These are phyloP conservation scores for Catocala sponsa DNA, from an alignment of 2,888 invertebrate species.

Conservation along the genomic window DNA sequence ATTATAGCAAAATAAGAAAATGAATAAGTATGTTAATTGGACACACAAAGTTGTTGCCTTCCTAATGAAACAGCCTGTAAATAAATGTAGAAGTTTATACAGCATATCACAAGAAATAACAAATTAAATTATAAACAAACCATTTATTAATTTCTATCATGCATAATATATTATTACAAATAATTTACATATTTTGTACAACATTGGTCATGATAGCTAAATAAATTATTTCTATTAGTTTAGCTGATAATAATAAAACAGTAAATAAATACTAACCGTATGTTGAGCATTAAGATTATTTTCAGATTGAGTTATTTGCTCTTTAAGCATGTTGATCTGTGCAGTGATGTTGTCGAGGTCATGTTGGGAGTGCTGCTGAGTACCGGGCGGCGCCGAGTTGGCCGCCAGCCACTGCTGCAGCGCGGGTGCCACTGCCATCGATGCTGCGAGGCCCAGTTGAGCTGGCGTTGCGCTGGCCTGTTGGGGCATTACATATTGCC, in stretches of 20 bases:
- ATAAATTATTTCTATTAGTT: not conserved
- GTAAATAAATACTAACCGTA: conserved; percentile 89
- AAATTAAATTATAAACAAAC: conserved; percentile 10
- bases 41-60: conserved; percentile 25
- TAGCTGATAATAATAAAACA: not conserved
- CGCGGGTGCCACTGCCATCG: conserved; percentile 84
- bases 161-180: not conserved
- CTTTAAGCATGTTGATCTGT: conserved; percentile 94
- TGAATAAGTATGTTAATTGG: conserved; percentile 5
- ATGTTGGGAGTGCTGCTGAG: conserved; percentile 61
- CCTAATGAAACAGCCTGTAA: conserved; percentile 45
- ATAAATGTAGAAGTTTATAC: conserved; percentile 35
- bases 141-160: conserved; percentile 1
- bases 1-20: conserved; percentile 15
- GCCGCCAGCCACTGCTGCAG: conserved; percentile 83
- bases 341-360: conserved; percentile 89
- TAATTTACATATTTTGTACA: not conserved
- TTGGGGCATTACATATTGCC: conserved; percentile 89
- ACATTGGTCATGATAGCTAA: no score
- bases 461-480: conserved; percentile 86
- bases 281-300: conserved; percentile 98
- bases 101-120: conserved; percentile 7
- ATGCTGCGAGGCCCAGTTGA: conserved; percentile 86
- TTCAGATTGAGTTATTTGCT: conserved; percentile 98
- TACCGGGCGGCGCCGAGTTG: conserved; percentile 71